Conservation (phyloP, 2,113 vertebrate species). For the Gallinago paraguaiae region DNA sequence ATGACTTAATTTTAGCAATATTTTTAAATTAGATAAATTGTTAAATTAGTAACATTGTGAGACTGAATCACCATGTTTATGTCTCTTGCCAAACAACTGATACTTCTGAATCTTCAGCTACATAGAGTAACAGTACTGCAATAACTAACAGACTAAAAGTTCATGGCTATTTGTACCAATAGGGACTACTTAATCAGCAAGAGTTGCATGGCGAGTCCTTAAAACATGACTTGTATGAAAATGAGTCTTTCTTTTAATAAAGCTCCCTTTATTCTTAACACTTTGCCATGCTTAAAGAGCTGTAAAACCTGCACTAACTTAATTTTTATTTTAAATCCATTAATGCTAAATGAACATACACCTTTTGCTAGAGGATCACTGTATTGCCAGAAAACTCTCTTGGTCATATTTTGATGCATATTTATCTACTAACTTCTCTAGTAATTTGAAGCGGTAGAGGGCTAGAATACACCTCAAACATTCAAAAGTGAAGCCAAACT, state of each 20-base stretch:
- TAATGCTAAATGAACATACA: neutral
- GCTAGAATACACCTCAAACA: neutral
- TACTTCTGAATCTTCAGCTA: neutral
- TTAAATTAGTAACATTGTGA: neutral
- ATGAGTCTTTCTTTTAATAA: neutral
- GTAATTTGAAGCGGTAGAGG: neutral
- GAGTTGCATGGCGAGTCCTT: neutral
- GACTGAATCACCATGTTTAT: neutral
- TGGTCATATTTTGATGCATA: neutral
- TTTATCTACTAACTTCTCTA: neutral
- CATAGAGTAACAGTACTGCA: neutral
- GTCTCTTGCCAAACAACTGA: neutral
- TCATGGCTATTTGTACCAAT: neutral
- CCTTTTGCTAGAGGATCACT: neutral
- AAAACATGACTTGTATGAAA: neutral
- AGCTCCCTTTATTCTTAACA: neutral
- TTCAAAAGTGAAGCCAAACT: neutral
- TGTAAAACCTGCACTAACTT: neutral
- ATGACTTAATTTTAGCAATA: rapidly evolving
- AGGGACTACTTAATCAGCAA: neutral
- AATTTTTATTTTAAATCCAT: neutral
- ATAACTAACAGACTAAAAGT: neutral
- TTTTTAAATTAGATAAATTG: neutral
- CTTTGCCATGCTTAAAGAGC: neutral
- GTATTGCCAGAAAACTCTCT: neutral